These are phyloP conservation scores for Bombus soroeensis DNA, from an alignment of 1,140 invertebrate species.

Conservation along the genomic window DNA sequence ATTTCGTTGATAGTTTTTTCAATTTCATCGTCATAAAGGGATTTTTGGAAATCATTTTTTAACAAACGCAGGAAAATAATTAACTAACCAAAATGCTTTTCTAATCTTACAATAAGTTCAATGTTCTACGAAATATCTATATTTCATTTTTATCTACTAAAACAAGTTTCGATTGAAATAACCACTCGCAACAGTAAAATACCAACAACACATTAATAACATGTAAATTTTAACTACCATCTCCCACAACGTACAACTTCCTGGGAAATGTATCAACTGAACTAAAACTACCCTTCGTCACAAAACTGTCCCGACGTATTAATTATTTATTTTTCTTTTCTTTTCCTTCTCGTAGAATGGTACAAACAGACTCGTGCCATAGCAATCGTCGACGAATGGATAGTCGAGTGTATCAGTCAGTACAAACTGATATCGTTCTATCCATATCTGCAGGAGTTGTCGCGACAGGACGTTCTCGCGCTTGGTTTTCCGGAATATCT, in stretches of 20 bases:
- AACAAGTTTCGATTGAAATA: not conserved
- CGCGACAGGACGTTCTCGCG: slow-evolving; percentile 16
- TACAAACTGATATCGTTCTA: slow-evolving; percentile 69
- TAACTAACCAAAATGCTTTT: not conserved
- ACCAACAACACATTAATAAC: too few relatives aligned
- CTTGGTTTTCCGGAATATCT: slow-evolving; percentile 57
- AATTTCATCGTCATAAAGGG: too few relatives aligned
- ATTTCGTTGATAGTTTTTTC: too few relatives aligned
- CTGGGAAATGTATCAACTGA: not conserved
- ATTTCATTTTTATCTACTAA: not conserved
- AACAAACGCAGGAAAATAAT: too few relatives aligned
- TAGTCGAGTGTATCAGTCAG: slow-evolving; percentile 73
- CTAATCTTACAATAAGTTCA: not conserved
- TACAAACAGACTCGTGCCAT: slow-evolving; percentile 53
- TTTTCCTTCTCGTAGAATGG: slow-evolving; percentile 58
- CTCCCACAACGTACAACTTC: too few relatives aligned
- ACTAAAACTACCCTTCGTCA: not conserved
- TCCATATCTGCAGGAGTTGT: slow-evolving; percentile 60
- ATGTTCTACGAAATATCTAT: too few relatives aligned
- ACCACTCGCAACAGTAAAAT: not conserved
- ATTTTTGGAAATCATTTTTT: too few relatives aligned
- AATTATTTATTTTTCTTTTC: not conserved
- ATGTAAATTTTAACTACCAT: too few relatives aligned
- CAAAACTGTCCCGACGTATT: not conserved
- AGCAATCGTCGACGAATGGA: slow-evolving; percentile 68